Evolutionary conservation across 2,888 invertebrate species (phyloP).

Genomic region (Spisula solida): DNA sequence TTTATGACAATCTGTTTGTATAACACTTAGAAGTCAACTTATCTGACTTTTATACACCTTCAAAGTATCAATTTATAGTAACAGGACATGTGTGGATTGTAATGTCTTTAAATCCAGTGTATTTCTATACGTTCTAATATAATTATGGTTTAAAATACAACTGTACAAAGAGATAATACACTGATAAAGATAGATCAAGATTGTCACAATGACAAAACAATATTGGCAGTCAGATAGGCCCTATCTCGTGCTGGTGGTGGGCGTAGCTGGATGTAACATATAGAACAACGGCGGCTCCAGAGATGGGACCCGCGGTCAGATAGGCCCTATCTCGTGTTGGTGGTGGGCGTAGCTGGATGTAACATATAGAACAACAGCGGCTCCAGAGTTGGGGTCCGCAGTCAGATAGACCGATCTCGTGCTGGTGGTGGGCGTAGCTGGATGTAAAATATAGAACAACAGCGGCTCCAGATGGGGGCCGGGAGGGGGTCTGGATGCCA

Average conservation of each 20-base stretch:
- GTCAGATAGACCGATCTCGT: not conserved
- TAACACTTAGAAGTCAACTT: not conserved
- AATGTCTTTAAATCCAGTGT: not conserved
- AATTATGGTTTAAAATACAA: slow-evolving; percentile 3
- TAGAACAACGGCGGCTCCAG: too few species aligned
- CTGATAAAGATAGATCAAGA: not conserved
- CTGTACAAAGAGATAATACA: not conserved
- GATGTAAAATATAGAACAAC: too few species aligned
- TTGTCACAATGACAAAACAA: not conserved
- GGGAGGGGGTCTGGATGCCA: too few species aligned
- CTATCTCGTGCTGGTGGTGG: not conserved
- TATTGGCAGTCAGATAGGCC: not conserved
- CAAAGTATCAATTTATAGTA: not conserved
- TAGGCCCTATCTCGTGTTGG: not conserved
- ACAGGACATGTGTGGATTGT: not conserved
- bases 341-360: not conserved
- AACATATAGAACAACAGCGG: too few species aligned
- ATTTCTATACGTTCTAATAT: not conserved
- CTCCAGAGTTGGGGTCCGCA: not conserved
- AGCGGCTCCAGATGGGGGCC: too few species aligned
- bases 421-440: not conserved
- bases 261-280: not conserved
- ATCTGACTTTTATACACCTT: not conserved
- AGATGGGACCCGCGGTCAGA: not conserved
- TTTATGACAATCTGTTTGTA: slow-evolving; percentile 5